Evolutionary conservation across 2,888 invertebrate genomes (phyloP).

Genomic region (Actias luna): DNA sequence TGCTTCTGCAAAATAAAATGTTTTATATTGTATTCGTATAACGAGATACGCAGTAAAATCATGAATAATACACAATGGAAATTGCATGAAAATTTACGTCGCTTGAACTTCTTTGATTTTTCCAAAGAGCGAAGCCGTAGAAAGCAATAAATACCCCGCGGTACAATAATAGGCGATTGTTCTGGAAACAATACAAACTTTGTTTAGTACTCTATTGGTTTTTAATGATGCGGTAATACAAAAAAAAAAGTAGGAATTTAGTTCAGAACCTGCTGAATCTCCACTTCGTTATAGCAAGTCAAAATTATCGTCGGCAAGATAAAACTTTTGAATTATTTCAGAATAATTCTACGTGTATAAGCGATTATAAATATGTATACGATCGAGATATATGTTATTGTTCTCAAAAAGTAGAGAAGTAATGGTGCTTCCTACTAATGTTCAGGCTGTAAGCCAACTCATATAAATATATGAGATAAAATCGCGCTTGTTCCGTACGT

Average conservation of each 20-base stretch:
- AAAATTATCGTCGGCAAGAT: background rate
- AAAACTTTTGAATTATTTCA: background rate
- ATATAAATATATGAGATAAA: slow-evolving; percentile 21
- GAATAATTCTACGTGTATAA: background rate
- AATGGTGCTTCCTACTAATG: slow-evolving; percentile 15
- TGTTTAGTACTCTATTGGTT: background rate
- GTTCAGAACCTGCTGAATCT: too few species aligned
- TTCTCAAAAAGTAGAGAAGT: slow-evolving; percentile 15
- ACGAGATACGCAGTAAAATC: background rate
- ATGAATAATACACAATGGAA: background rate
- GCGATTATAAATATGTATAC: background rate
- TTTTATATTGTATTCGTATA: too few species aligned
- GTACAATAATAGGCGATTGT: background rate
- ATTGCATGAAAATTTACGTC: background rate
- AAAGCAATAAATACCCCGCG: background rate
- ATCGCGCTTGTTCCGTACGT: slow-evolving; percentile 18
- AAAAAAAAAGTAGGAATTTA: too few species aligned
- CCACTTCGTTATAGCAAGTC: background rate
- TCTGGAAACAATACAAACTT: background rate
- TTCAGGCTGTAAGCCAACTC: slow-evolving; percentile 19
- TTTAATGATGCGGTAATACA: background rate
- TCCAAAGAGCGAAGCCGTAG: background rate
- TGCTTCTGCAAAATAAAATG: too few species aligned
- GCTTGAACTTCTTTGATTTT: background rate
- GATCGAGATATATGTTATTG: background rate